Base-by-base conservation (phyloP, 2,888 invertebrate genomes). In the Pantelozetes paolii region DNA sequence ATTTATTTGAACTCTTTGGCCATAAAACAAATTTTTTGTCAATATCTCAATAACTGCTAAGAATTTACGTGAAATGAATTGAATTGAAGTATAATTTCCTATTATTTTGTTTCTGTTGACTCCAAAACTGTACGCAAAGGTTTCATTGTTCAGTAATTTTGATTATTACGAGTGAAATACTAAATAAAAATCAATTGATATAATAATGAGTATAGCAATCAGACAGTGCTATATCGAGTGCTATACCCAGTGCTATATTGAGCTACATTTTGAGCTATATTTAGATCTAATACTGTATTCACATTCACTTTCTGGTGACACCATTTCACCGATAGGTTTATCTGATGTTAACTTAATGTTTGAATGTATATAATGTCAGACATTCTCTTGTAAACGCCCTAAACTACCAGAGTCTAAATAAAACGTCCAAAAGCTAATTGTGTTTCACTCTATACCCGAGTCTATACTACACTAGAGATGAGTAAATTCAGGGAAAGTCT, bases 1-100 rank as follows among this genome's bases (percentile, higher is more conserved):
- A 69, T 69, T 69, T 23, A 3, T 23, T 15, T 45, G 45, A 45
- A 45, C 69, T n/a, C 40, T n/a, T n/a, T 13, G 69, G 69, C 69
- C 69, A 69, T 69, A 69, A 69, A 69, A 23, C 42, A 23, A 69
- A 69, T 45, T 69, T 36, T 13, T 36, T 11, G 54, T n/a, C 54
- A 15, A 54, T 48, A 36, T 18, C 23, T 20, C 54, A 20, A 54
- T 64, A 64, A 64, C 9, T 36, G 36, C 69, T 3, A 26, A 69
- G 26, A 69, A 67, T 67, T 69, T 69, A 69, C 69, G 69, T 69
- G 69, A 42, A 42, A 28, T 69, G 69, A 69, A 69, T 67, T 40
- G 32, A 23, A 67, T 28, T 69, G 20, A 64, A n/a, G 30, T 18
- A 42, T 23, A 69, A 45, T 45, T 40, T 1, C n/a, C 69, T 69